Conservation (phyloP, 1,140 invertebrate species). For the Arctopsyche grandis region DNA sequence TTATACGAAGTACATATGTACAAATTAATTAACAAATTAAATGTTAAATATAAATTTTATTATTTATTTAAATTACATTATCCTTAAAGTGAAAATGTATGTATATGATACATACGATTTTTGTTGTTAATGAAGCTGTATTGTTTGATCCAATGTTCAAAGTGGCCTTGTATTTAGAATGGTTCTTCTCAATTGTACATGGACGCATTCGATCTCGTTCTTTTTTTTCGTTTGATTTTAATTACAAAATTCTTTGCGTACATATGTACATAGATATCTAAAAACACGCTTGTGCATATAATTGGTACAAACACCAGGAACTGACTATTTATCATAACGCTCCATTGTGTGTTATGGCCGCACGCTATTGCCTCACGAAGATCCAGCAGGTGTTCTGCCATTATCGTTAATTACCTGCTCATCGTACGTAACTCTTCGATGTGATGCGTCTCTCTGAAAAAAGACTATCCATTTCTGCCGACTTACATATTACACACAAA, state of each 20-base stretch:
- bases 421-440: background rate
- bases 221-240: background rate
- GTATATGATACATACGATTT: too few relatives aligned
- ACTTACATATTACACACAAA: background rate
- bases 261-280: background rate
- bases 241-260: background rate
- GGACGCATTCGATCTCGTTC: background rate
- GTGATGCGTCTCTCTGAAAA: background rate
- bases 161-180: background rate
- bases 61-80: too few relatives aligned
- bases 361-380: conserved; percentile 13
- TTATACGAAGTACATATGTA: too few relatives aligned
- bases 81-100: too few relatives aligned
- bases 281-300: conserved; percentile 22
- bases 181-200: background rate
- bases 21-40: too few relatives aligned
- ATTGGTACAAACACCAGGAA: conserved; percentile 28
- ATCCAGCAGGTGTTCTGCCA: conserved; percentile 23
- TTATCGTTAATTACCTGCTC: conserved; percentile 18
- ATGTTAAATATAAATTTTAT: too few relatives aligned
- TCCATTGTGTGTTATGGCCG: conserved; percentile 13
- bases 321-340: conserved; percentile 28
- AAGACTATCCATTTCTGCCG: background rate
- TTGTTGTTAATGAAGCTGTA: background rate
- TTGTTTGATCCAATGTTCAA: background rate